phyloP scores from a whole-genome alignment of 2,113 vertebrate genomes.

The Trematomus loennbergii region DNA sequence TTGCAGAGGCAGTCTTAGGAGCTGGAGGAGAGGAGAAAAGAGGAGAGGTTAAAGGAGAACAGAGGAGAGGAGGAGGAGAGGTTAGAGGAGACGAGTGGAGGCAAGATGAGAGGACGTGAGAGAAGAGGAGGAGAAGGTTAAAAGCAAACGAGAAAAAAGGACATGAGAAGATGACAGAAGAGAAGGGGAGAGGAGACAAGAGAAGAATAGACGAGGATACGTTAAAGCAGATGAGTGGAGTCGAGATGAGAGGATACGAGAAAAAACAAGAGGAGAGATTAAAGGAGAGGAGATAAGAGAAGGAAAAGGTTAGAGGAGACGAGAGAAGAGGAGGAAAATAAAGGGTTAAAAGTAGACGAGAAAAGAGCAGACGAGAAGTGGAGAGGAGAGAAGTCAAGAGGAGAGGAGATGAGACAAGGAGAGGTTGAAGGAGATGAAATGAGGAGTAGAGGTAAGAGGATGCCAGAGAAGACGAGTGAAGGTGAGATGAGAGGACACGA shows the following conservation, averaged over 20 bases:
- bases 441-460: too few species aligned
- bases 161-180: background rate
- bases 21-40: conserved; percentile 27
- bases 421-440: background rate
- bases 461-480: too few species aligned
- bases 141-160: background rate
- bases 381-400: too few species aligned
- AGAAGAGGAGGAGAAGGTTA: too few species aligned
- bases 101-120: background rate
- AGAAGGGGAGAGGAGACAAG: background rate
- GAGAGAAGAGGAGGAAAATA: too few species aligned
- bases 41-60: background rate
- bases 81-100: too few species aligned
- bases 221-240: background rate
- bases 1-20: conserved; percentile 52
- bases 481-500: background rate
- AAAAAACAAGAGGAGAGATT: background rate
- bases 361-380: too few species aligned
- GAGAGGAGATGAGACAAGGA: too few species aligned
- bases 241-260: background rate
- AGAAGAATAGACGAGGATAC: background rate
- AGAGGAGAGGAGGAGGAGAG: too few species aligned
- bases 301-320: too few species aligned
- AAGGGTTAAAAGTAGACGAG: too few species aligned
- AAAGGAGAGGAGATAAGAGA: too few species aligned